phyloP scores from a whole-genome alignment of 2,113 vertebrate genomes.

The Hippolais icterina region DNA sequence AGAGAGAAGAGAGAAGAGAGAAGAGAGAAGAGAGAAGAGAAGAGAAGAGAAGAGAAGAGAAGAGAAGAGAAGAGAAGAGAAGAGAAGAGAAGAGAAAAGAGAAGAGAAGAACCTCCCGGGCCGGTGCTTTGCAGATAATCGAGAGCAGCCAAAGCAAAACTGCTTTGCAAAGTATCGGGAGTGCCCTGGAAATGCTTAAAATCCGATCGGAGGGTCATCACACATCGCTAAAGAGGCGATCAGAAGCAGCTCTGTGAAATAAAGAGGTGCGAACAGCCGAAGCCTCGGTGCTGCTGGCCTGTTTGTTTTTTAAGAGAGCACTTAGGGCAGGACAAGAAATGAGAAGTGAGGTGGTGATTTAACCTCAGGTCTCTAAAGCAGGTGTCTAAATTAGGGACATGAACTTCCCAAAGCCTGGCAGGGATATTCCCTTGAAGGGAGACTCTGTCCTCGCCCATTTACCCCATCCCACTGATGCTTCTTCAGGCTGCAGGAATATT shows the following conservation, averaged over 20 bases:
- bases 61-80: no score
- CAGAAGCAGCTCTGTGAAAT: neutral
- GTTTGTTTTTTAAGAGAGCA: neutral
- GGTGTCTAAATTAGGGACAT: neutral
- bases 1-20: no score
- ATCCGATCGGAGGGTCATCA: fast-evolving
- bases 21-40: no score
- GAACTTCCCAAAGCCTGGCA: neutral
- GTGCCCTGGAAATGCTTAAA: neutral
- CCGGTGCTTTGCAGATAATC: neutral
- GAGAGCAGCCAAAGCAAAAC: neutral
- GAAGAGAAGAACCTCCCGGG: neutral
- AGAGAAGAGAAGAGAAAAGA: no score
- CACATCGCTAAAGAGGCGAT: neutral
- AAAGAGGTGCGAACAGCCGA: no score
- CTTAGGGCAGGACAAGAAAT: neutral
- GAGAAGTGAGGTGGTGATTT: neutral
- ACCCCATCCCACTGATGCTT: neutral
- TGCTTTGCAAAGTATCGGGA: neutral
- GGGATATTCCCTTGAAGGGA: neutral
- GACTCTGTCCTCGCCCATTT: neutral
- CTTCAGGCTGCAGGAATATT: neutral
- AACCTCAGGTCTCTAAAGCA: neutral
- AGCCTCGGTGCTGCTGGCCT: fast-evolving
- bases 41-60: no score